Percentiles rank a stretch among this genome's conserved stretches.
phyloP scores from a whole-genome alignment of 1,140 invertebrate species.

The Nylanderia fulva region DNA sequence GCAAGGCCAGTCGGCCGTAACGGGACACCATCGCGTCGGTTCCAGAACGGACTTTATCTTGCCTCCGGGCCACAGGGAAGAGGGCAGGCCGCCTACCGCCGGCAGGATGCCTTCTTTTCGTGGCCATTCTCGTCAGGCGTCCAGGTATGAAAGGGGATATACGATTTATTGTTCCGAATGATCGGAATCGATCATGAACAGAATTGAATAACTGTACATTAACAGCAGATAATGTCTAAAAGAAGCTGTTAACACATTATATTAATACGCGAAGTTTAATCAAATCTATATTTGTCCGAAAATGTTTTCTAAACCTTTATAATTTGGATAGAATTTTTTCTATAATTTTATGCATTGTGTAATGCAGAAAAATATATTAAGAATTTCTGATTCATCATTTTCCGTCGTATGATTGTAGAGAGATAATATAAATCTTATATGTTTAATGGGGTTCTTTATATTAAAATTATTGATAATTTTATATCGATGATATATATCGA shows the following conservation, averaged over 20 bases:
- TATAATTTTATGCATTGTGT: background rate
- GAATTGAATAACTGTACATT: background rate
- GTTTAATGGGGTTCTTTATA: background rate
- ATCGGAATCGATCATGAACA: background rate
- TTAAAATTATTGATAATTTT: background rate
- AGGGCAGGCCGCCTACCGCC: slow-evolving; percentile 84
- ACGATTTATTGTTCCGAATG: background rate
- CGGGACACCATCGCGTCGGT: slow-evolving; percentile 92
- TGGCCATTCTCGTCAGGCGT: slow-evolving; percentile 88
- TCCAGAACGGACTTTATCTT: slow-evolving; percentile 95
- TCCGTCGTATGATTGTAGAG: too few relatives aligned
- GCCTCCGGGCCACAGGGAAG: slow-evolving; percentile 90
- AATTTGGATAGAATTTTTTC: background rate
- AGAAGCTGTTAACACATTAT: background rate
- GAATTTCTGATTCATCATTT: background rate
- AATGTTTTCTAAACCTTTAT: background rate
- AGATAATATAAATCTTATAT: background rate
- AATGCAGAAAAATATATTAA: background rate
- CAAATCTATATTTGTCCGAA: too few relatives aligned
- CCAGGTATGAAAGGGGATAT: slow-evolving; percentile 77
- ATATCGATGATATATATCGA: background rate
- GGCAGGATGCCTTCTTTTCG: slow-evolving; percentile 83
- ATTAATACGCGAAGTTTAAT: too few relatives aligned
- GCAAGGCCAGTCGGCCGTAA: slow-evolving; percentile 83
- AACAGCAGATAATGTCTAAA: background rate